Conservation (phyloP, 2,113 vertebrate species). For the Echinops telfairi region DNA sequence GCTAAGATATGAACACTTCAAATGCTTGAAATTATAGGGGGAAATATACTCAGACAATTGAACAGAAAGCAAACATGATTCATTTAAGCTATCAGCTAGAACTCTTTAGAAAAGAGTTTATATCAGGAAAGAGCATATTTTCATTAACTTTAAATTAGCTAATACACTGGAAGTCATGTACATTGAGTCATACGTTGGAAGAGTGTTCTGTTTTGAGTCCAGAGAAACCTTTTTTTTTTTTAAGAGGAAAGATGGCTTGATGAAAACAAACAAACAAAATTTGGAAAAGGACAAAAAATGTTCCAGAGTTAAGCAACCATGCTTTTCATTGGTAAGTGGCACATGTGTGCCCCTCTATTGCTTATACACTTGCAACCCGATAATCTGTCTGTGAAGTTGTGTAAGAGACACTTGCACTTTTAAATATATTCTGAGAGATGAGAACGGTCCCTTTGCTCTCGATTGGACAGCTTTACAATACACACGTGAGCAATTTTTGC, state of each 20-base stretch:
- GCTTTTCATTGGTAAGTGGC: not conserved
- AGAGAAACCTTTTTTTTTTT: not conserved
- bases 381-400: constrained; percentile 58
- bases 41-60: constrained; percentile 27
- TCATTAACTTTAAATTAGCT: constrained; percentile 69
- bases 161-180: not conserved
- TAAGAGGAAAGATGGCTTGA: not conserved
- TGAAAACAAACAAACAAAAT: not conserved
- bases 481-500: not conserved
- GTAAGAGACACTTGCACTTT: constrained; percentile 1
- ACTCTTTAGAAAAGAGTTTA: not conserved
- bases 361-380: not conserved
- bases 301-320: not conserved
- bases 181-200: constrained; percentile 9
- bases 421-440: not conserved
- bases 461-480: constrained; percentile 14
- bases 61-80: constrained; percentile 41
- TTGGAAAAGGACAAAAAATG: not conserved
- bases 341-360: not conserved
- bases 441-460: not conserved
- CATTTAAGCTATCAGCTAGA: not conserved
- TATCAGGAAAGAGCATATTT: not conserved
- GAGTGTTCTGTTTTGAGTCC: constrained; percentile 28
- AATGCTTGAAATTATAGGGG: constrained; percentile 30
- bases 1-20: not conserved